Evolutionary conservation across 1,140 invertebrate genomes (phyloP), one percentile per base, ranked within the genome.

Genomic region (Eufriesea mexicana): DNA sequence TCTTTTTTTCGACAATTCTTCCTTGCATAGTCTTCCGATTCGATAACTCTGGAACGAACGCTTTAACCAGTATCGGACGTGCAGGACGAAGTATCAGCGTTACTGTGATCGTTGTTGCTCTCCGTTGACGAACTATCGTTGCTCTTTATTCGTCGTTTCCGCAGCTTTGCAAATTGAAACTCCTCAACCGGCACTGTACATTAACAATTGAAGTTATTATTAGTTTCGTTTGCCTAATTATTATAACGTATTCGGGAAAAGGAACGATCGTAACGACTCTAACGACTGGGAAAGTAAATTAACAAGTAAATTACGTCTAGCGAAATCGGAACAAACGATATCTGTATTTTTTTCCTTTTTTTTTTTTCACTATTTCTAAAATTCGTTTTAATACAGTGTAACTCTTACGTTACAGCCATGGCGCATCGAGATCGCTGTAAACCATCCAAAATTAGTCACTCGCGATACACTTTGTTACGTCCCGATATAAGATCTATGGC

Each of bases 91-190:
- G 94, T 93, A 54, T 95, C 94, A 76, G 92, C 93, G 86, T 94
- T 94, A 91, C 92, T 94, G 79, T 94, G 94, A 79, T 94, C 94
- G 91, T 94, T 94, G 90, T 93, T 93, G 91, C 92, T 95, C 82
- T 95, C 94, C 79, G 94, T 95, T 49, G 95, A 95, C 74, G 94
- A 95, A 90, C 94, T 95, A 91, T 95, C 93, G 86, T 92, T 93
- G 90, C 94, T 94, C 89, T 94, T 95, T 86, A 94, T 91, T 88
- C 89, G 89, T 85, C 92, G 92, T 89, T 92, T 91, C 82, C 92
- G 91, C 86, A 93, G 89, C 89, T 93, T 93, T 62, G 89, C 91
- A 84, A 93, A 93, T 86, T 93, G 92, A 93, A 93, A 92, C 90
- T 93, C 92, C 90, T 94, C 91, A 87, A 91, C 91, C 86, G 93